phyloP scores from a whole-genome alignment of 2,888 invertebrate species.

The Nomada ferruginata region DNA sequence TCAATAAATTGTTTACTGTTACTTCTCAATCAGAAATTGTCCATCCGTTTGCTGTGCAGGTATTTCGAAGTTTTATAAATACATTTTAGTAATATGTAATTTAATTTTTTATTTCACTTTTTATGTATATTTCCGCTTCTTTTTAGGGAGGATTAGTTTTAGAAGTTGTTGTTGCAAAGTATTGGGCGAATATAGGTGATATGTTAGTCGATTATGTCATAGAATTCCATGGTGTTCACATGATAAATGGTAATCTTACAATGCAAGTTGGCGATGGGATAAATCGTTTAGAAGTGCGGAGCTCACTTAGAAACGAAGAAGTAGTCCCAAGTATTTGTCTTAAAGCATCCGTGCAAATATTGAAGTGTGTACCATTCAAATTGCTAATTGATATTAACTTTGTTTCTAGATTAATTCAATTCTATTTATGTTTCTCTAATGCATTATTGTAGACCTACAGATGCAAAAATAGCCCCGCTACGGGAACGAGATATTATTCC shows the following conservation, averaged over 20 bases:
- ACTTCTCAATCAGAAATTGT: conserved; percentile 89
- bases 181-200: conserved; percentile 96
- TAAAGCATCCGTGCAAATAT: conserved; percentile 90
- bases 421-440: not conserved
- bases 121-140: conserved; percentile 1
- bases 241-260: conserved; percentile 87
- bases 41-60: conserved; percentile 91
- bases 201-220: conserved; percentile 90
- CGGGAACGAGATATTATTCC: conserved; percentile 94
- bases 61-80: conserved; percentile 81
- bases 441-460: conserved; percentile 88
- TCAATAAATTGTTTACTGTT: conserved; percentile 90
- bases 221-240: conserved; percentile 92
- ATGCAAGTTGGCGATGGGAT: conserved; percentile 92
- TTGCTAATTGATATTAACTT: too few species aligned
- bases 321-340: conserved; percentile 90
- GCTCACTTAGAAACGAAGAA: conserved; percentile 91
- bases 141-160: conserved; percentile 90
- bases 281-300: conserved; percentile 89
- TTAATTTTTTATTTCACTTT: not conserved
- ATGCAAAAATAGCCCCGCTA: conserved; percentile 92
- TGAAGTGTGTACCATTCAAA: conserved; percentile 85
- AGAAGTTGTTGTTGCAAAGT: conserved; percentile 96
- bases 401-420: not conserved
- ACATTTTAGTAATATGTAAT: conserved; percentile 1